These are phyloP conservation scores for Anastrepha ludens DNA, from an alignment of 1,140 invertebrate species.

Conservation along the genomic window DNA sequence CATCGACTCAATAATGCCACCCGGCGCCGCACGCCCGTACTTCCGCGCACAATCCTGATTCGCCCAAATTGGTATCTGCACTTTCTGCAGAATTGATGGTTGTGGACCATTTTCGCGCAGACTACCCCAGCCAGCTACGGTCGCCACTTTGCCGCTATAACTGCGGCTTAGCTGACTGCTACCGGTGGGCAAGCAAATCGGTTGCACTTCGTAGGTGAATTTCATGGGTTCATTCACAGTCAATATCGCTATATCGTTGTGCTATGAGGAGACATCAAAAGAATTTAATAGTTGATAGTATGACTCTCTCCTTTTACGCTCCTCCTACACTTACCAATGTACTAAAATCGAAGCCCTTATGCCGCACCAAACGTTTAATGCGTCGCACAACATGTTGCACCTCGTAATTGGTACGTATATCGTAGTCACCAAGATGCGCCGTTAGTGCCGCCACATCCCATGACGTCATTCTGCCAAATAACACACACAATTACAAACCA, in stretches of 20 bases:
- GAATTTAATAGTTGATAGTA: not conserved
- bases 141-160: conserved; percentile 82
- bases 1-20: conserved; percentile 90
- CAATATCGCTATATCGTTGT: conserved; percentile 91
- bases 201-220: conserved; percentile 84
- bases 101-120: conserved; percentile 83
- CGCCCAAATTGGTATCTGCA: conserved; percentile 88
- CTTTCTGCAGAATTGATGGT: conserved; percentile 87
- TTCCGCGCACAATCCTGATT: conserved; percentile 86
- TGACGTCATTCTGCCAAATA: conserved; percentile 85
- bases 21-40: conserved; percentile 89
- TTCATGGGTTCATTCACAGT: conserved; percentile 86
- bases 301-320: not conserved
- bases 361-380: conserved; percentile 87
- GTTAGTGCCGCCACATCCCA: conserved; percentile 89
- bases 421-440: conserved; percentile 87
- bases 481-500: not conserved
- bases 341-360: conserved; percentile 87
- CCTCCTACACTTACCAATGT: conserved; percentile 80
- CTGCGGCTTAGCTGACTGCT: conserved; percentile 72
- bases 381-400: conserved; percentile 84
- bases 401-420: conserved; percentile 84
- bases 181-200: conserved; percentile 86
- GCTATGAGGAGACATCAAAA: conserved; percentile 71
- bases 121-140: conserved; percentile 86